Conservation (phyloP, 64 coral and sea anemone species). For the Pocillopora verrucosa region DNA sequence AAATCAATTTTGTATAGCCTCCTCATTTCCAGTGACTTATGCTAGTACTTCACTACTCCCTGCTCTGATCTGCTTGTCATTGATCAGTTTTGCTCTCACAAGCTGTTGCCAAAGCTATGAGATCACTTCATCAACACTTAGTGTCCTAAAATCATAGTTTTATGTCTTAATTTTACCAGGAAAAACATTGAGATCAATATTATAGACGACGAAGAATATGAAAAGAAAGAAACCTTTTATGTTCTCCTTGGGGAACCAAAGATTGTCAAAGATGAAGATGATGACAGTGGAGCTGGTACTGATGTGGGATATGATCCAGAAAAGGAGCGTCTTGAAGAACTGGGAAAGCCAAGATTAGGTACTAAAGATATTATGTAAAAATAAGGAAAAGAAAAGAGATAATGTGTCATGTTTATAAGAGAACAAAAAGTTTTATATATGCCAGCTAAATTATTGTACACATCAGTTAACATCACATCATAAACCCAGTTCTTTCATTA, state of each 20-base stretch:
- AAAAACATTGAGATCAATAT: conserved; percentile 87
- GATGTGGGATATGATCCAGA: conserved; percentile 70
- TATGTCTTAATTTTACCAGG: conserved; percentile 27
- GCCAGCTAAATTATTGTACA: too few relatives aligned
- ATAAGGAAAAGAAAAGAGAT: neutral
- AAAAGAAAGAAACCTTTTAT: conserved; percentile 91
- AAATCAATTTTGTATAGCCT: too few relatives aligned
- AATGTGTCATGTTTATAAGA: neutral
- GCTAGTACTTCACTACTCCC: too few relatives aligned
- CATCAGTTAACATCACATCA: too few relatives aligned
- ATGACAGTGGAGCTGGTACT: conserved; percentile 9
- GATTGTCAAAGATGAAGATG: conserved; percentile 76
- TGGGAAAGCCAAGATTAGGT: conserved; percentile 95
- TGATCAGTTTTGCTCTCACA: too few relatives aligned
- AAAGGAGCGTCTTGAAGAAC: conserved; percentile 86
- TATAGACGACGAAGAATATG: conserved; percentile 98
- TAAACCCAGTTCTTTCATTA: too few relatives aligned
- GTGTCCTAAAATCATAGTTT: neutral
- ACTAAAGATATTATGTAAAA: neutral
- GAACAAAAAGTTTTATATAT: too few relatives aligned
- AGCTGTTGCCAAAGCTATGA: too few relatives aligned
- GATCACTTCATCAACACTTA: neutral
- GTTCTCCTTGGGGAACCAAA: conserved; percentile 93
- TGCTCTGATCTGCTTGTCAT: too few relatives aligned
- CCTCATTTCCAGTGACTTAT: too few relatives aligned